phyloP scores from a whole-genome alignment of 2,888 invertebrate species.

The Eucriotettix oculatus region DNA sequence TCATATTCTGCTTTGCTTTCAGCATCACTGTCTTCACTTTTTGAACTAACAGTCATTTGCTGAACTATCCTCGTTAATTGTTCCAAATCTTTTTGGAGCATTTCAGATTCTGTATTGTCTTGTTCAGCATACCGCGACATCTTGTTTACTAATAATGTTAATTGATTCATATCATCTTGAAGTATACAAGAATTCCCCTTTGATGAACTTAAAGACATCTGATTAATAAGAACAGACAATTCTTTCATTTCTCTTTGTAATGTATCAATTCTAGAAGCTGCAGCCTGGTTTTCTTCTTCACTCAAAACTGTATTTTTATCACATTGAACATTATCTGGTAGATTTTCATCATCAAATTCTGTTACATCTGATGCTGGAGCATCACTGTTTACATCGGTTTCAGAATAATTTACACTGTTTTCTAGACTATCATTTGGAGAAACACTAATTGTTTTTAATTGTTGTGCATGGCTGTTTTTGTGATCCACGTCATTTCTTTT shows the following conservation, averaged over 20 bases:
- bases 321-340: background rate
- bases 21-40: background rate
- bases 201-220: background rate
- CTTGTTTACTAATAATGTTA: background rate
- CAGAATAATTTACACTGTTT: background rate
- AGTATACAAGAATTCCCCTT: background rate
- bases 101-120: background rate
- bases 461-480: too few relatives aligned
- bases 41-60: background rate
- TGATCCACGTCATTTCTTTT: too few relatives aligned
- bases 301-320: background rate
- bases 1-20: constrained; percentile 26
- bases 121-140: background rate
- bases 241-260: background rate
- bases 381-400: background rate
- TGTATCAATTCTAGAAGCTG: background rate
- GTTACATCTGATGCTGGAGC: background rate
- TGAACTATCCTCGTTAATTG: background rate
- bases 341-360: background rate
- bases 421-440: too few relatives aligned
- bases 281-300: background rate
- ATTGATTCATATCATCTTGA: background rate
- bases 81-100: background rate
- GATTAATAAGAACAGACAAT: background rate
- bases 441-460: too few relatives aligned